Percentiles rank a stretch among this genome's conserved stretches.
phyloP scores from a whole-genome alignment of 23 tunicate genomes.

The Clavelina lepadiformis region DNA sequence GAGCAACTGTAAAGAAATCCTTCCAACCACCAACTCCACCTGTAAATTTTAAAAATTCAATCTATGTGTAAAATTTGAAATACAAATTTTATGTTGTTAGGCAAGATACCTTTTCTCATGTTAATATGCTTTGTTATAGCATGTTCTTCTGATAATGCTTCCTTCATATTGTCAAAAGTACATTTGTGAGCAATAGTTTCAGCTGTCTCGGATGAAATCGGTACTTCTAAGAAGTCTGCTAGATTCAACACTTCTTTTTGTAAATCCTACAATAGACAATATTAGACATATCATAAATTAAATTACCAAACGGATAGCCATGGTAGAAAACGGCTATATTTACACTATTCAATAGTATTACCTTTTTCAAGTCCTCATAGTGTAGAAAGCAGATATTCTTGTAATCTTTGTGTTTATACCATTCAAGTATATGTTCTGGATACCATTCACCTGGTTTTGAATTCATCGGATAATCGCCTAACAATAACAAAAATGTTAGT shows the following conservation, averaged over 20 bases:
- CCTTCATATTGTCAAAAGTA: constrained; percentile 5
- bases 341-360: neutral
- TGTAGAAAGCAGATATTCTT: constrained; percentile 8
- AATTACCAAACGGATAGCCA: too few relatives aligned
- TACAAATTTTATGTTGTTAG: too few relatives aligned
- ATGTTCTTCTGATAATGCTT: neutral
- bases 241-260: neutral
- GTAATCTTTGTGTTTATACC: constrained; percentile 13
- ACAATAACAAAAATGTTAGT: too few relatives aligned
- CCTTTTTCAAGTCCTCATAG: constrained; percentile 22
- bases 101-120: constrained; percentile 22
- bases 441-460: constrained; percentile 45
- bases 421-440: constrained; percentile 42
- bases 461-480: constrained; percentile 20
- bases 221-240: constrained; percentile 11
- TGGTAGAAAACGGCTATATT: too few relatives aligned
- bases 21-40: constrained; percentile 21
- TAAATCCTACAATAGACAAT: too few relatives aligned
- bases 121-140: neutral
- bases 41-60: neutral
- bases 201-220: constrained; percentile 7
- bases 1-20: constrained; percentile 14
- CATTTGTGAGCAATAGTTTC: constrained; percentile 3
- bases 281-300: too few relatives aligned
- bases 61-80: neutral